phyloP scores from a whole-genome alignment of 2,888 invertebrate species.

The Scaptomyza parva region DNA sequence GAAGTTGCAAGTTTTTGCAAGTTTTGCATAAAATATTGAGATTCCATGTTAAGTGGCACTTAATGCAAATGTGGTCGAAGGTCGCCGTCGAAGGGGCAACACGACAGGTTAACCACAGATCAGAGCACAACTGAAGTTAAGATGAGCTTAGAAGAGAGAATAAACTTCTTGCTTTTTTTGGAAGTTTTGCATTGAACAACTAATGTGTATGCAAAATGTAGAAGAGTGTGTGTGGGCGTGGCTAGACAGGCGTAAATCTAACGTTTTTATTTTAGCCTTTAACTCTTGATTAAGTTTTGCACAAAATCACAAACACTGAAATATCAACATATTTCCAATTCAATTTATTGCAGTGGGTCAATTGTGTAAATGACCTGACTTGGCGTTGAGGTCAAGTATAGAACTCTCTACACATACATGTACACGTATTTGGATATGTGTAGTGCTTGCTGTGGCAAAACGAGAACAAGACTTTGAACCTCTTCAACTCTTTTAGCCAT shows the following conservation, averaged over 20 bases:
- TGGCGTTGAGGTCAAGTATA: constrained; percentile 41
- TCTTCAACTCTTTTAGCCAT: constrained; percentile 54
- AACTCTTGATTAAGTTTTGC: too few relatives aligned
- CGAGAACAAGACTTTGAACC: constrained; percentile 64
- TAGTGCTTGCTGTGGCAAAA: constrained; percentile 45
- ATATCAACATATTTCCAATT: neutral
- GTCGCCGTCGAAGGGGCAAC: constrained; percentile 44
- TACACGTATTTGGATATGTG: constrained; percentile 46
- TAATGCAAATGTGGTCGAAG: constrained; percentile 80
- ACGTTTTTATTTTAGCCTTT: neutral
- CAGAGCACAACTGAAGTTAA: constrained; percentile 12
- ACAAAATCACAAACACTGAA: too few relatives aligned
- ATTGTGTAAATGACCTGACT: constrained; percentile 10
- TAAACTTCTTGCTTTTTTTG: constrained; percentile 6
- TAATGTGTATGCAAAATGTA: constrained; percentile 43
- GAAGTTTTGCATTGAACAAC: constrained; percentile 61
- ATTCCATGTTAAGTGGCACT: constrained; percentile 83
- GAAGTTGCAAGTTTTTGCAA: constrained; percentile 53
- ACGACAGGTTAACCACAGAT: constrained; percentile 37
- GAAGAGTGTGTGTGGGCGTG: constrained; percentile 26
- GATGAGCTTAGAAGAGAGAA: constrained; percentile 19
- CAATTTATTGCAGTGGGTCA: constrained; percentile 32
- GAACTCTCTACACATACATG: constrained; percentile 54
- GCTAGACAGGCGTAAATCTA: constrained; percentile 30
- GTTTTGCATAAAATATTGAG: constrained; percentile 82